Evolutionary conservation across 2,888 invertebrate species (phyloP), one percentile per base, ranked within the genome.

Genomic region (Petrophora chlorosata): DNA sequence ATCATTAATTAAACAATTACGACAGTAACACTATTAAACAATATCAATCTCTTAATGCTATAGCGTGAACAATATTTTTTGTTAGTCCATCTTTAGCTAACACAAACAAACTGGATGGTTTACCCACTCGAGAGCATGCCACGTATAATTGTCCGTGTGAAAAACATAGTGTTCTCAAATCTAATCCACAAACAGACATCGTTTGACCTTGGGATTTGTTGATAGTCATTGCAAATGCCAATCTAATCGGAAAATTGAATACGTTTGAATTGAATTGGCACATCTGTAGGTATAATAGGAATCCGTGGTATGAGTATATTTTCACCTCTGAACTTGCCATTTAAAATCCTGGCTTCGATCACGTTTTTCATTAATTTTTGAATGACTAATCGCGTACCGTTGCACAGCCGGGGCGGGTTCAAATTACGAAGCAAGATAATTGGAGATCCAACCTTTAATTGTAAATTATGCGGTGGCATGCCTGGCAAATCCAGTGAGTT

Each of bases 201-300:
- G 51, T 52, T 43, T 56, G 48, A n/a, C 23, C 23, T 25, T 23
- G 23, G 2, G 23, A 23, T n/a, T 42, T 35, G 16, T 43, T 43
- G 15, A 34, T 42, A 5, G 40, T 17, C 3, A 17, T 17, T 17
- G 17, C 17, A 5, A 58, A 56, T 30, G 54, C 54, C 50, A 59
- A 50, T 38, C 52, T 46, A 19, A 60, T 53, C 34, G 51, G 56
- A 12, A 56, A 59, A 19, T 23, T 56, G 39, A 49, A 49, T 15
- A 30, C 48, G 34, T 52, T 56, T 48, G 23, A 48, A 51, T 26
- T 51, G 34, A 41, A 50, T 43, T 15, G 54, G 47, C 46, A 55
- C 34, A 28, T 26, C 3, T 26, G 12, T 26, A 7, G 26, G 12
- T 5, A 10, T 10, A 1, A 12, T 26, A 5, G 12, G 10, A 12